phyloP scores from a whole-genome alignment of 2,888 invertebrate species.

The Drosophila fungiperda region DNA sequence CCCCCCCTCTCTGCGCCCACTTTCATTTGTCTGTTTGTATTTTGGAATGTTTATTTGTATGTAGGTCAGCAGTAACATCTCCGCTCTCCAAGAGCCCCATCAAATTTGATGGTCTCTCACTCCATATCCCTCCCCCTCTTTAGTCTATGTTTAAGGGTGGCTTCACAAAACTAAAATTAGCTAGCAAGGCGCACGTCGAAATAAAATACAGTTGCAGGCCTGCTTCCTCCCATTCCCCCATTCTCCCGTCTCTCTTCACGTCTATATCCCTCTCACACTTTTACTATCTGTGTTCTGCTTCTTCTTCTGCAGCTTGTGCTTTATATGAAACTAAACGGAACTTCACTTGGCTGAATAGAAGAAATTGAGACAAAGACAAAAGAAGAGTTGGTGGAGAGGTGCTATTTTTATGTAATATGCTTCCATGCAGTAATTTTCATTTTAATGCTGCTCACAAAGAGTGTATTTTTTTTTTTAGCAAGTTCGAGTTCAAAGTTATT shows the following conservation, averaged over 20 bases:
- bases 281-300: slow-evolving; percentile 6
- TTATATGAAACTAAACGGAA: slow-evolving; percentile 20
- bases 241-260: background rate
- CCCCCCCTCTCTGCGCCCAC: background rate
- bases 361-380: too few species aligned
- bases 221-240: background rate
- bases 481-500: slow-evolving; percentile 28
- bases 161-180: slow-evolving; percentile 56
- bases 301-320: slow-evolving; percentile 2
- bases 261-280: background rate
- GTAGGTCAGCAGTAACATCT: slow-evolving; percentile 65
- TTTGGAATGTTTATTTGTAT: slow-evolving; percentile 35
- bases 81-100: slow-evolving; percentile 38
- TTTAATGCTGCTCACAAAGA: slow-evolving; percentile 36
- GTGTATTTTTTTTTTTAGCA: slow-evolving; percentile 14
- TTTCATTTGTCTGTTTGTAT: slow-evolving; percentile 12
- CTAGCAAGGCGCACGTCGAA: slow-evolving; percentile 32
- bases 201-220: slow-evolving; percentile 41
- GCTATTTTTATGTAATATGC: slow-evolving; percentile 54
- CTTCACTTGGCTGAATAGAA: slow-evolving; percentile 16
- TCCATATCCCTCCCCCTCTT: background rate
- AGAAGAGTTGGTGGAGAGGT: background rate
- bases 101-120: slow-evolving; percentile 56
- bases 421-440: slow-evolving; percentile 33
- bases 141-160: slow-evolving; percentile 33